Percentiles rank a stretch among this genome's conserved stretches.
Conservation (phyloP, 2,888 invertebrate species). For the Drosophila fulvimacula region DNA sequence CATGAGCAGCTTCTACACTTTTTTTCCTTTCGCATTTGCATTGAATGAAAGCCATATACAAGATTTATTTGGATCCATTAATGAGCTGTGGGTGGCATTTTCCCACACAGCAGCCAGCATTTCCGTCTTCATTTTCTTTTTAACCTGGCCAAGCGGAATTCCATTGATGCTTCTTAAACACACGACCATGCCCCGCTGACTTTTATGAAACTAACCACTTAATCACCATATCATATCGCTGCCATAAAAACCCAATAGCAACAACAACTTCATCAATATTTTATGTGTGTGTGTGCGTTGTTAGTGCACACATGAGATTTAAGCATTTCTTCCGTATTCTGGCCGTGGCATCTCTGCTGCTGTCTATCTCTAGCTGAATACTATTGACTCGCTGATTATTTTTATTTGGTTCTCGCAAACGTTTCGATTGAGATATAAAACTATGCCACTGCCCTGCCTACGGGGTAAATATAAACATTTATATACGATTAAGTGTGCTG, state of each 20-base stretch:
- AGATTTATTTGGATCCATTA: not conserved
- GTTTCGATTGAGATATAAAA: slow-evolving; percentile 77
- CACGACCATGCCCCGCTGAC: slow-evolving; percentile 38
- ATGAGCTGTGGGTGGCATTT: slow-evolving; percentile 15
- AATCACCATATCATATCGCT: slow-evolving; percentile 54
- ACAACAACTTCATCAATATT: slow-evolving; percentile 28
- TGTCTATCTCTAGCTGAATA: slow-evolving; percentile 26
- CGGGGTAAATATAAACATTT: slow-evolving; percentile 73
- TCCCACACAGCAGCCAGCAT: not conserved
- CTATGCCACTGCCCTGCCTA: slow-evolving; percentile 57
- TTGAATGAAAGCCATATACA: not conserved
- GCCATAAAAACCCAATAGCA: slow-evolving; percentile 40
- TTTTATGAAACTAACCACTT: slow-evolving; percentile 57
- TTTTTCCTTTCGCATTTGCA: not conserved
- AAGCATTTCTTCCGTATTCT: slow-evolving; percentile 50
- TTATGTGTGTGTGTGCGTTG: not conserved
- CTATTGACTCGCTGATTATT: slow-evolving; percentile 79
- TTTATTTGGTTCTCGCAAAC: slow-evolving; percentile 74
- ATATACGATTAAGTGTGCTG: slow-evolving; percentile 79
- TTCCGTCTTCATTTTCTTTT: slow-evolving; percentile 5
- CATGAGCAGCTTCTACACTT: not conserved
- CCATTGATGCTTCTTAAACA: slow-evolving; percentile 37
- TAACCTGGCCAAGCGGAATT: slow-evolving; percentile 16
- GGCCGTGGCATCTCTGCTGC: slow-evolving; percentile 8
- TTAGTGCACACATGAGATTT: slow-evolving; percentile 41